Conservation (phyloP, 2,888 invertebrate species). For the Lomographa bimaculata region DNA sequence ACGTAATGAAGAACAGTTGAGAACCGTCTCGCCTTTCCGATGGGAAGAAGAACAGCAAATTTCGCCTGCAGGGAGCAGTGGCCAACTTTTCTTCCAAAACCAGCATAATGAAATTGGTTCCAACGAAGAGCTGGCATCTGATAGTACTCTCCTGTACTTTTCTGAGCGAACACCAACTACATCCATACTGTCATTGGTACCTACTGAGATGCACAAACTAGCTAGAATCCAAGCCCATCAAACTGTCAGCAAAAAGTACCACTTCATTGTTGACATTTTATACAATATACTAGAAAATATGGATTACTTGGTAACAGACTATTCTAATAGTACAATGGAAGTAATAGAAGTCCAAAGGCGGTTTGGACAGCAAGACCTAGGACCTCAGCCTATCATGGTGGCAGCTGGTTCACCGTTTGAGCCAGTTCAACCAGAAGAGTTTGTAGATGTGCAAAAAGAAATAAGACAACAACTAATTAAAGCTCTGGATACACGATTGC, state of each 20-base stretch:
- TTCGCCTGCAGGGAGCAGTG: conserved; percentile 1
- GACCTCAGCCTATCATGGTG: too few species aligned
- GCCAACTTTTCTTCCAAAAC: conserved; percentile 11
- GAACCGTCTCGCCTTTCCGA: conserved; percentile 52
- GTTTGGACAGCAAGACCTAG: conserved; percentile 36
- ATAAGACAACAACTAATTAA: conserved; percentile 33
- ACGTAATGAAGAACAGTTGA: conserved; percentile 58
- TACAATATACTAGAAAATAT: conserved; percentile 48
- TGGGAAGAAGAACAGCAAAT: conserved; percentile 16
- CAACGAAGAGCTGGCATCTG: conserved; percentile 1
- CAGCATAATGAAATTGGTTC: background rate
- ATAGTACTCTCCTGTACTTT: conserved; percentile 36
- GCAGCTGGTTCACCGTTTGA: too few species aligned
- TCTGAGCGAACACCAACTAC: conserved; percentile 15
- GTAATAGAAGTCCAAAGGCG: too few species aligned
- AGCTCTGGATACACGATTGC: conserved; percentile 25
- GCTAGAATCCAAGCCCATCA: conserved; percentile 31
- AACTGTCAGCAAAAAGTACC: conserved; percentile 37
- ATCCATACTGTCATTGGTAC: conserved; percentile 49
- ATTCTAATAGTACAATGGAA: too few species aligned
- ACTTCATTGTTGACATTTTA: conserved; percentile 53
- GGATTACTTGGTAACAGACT: conserved; percentile 10
- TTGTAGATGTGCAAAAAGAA: conserved; percentile 30
- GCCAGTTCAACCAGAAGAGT: conserved; percentile 24
- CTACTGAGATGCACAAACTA: conserved; percentile 46